Evolutionary conservation across 2,797 vertebrate genomes (phyloP), one percentile per base, ranked within the genome.

Genomic region (Mastacembelus armatus): DNA sequence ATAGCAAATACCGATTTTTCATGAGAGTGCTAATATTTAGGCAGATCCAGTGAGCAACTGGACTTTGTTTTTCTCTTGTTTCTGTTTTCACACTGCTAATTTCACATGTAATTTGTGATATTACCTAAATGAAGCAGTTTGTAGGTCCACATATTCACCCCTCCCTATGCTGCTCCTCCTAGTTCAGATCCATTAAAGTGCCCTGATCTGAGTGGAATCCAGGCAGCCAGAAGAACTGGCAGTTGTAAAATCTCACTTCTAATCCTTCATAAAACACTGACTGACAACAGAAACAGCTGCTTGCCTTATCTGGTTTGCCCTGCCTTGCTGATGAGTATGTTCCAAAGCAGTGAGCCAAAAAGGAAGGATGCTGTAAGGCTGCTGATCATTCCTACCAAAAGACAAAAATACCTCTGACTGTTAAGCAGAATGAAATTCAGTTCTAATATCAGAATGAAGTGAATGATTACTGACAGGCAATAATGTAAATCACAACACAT

Each of bases 201-300:
- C 27, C 19, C 38, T 66, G 49, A 57, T 77, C 66, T 70, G 64
- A 54, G 66, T 66, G 66, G 66, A 3, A 2, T 71, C 45, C 61
- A 58, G 54, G 48, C 74, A 32, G 51, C 44, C 58, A 24, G 19
- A 32, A 36, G 7, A 60, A 29, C 64, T 80, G 84, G 77, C 73
- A 88, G 69, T 75, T 67, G 78, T n/a, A 38, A 62, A 56, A 66
- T 80, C 78, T 89, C 73, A 77, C 66, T 83, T 80, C 64, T 91
- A 92, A 93, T 87, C 91, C 87, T 48, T 71, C 80, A 24, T 77
- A 80, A 81, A 86, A 77, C 65, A 72, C 77, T 29, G 84, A 81
- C n/a, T 81, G 81, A 85, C 66, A 81, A 66, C 61, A 70, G 62
- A 79, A 82, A 82, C 91, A 91, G 85, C 89, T 90, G 90, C 48